A percentile compares a stretch with the other conserved stretches of the same genome.
phyloP scores from a whole-genome alignment of 2,888 invertebrate genomes.

The Opisthograptis luteolata region DNA sequence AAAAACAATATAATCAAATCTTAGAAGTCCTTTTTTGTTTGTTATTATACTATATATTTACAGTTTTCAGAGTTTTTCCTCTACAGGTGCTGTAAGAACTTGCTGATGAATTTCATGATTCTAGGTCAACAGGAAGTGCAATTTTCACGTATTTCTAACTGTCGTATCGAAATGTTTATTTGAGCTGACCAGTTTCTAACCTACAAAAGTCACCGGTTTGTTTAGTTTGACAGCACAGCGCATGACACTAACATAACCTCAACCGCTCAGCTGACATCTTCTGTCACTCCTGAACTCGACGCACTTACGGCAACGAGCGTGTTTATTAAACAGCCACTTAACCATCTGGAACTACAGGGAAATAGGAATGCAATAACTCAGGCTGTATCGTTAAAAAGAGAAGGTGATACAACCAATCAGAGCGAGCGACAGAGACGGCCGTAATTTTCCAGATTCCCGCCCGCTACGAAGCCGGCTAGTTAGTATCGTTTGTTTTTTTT shows the following conservation, averaged over 20 bases:
- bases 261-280: conserved; percentile 22
- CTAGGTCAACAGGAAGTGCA: no score
- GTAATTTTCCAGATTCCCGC: conserved; percentile 61
- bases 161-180: no score
- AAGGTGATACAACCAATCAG: conserved; percentile 37
- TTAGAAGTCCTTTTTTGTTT: no score
- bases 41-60: no score
- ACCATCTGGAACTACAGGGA: conserved; percentile 47
- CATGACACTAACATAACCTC: conserved; percentile 21
- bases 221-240: not conserved
- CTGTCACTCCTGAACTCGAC: conserved; percentile 15
- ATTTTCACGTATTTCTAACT: no score
- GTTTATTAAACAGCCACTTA: conserved; percentile 54
- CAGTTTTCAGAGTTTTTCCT: no score
- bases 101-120: no score
- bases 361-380: conserved; percentile 21
- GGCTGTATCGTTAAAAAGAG: conserved; percentile 55
- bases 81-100: no score
- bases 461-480: conserved; percentile 48
- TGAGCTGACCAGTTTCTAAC: not conserved
- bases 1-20: no score
- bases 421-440: conserved; percentile 54
- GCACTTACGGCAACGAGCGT: conserved; percentile 23
- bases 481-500: conserved; percentile 60
- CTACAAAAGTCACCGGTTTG: not conserved